Evolutionary conservation across 1,140 invertebrate genomes (phyloP).

Genomic region (Nylanderia fulva): DNA sequence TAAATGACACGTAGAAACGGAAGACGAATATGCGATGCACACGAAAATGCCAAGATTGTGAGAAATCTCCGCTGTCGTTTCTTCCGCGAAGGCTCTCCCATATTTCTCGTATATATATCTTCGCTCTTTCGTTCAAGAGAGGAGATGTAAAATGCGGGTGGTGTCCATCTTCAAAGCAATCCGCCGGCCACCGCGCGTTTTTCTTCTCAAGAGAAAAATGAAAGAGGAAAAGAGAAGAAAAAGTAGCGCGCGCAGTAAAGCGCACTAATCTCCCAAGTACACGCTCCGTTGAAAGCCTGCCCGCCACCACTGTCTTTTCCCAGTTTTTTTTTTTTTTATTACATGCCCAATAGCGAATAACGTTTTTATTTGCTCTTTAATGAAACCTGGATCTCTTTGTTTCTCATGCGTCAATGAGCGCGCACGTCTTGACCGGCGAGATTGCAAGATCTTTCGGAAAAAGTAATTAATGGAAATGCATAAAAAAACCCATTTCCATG

Average conservation of each 20-base stretch:
- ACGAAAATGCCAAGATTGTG: neutral
- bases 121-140: constrained; percentile 57
- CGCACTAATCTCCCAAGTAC: constrained; percentile 82
- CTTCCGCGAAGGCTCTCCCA: neutral
- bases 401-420: constrained; percentile 37
- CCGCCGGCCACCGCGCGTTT: constrained; percentile 63
- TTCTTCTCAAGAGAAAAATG: constrained; percentile 71
- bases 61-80: neutral
- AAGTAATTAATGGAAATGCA: constrained; percentile 1
- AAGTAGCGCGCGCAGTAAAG: constrained; percentile 76
- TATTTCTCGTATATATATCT: constrained; percentile 17
- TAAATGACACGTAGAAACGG: neutral
- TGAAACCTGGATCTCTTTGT: constrained; percentile 26
- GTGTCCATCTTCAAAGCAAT: constrained; percentile 78
- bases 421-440: neutral
- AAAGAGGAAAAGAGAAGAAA: constrained; percentile 67
- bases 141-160: constrained; percentile 72
- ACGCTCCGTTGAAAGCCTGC: constrained; percentile 82
- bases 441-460: constrained; percentile 8
- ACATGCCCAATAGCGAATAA: constrained; percentile 30
- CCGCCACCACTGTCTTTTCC: constrained; percentile 79
- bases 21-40: neutral
- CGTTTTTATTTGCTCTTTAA: constrained; percentile 60
- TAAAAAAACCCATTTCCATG: neutral
- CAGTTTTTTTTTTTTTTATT: constrained; percentile 64